phyloP scores from a whole-genome alignment of 35 echinoderm and acorn worm species.

The Diadema setosum region DNA sequence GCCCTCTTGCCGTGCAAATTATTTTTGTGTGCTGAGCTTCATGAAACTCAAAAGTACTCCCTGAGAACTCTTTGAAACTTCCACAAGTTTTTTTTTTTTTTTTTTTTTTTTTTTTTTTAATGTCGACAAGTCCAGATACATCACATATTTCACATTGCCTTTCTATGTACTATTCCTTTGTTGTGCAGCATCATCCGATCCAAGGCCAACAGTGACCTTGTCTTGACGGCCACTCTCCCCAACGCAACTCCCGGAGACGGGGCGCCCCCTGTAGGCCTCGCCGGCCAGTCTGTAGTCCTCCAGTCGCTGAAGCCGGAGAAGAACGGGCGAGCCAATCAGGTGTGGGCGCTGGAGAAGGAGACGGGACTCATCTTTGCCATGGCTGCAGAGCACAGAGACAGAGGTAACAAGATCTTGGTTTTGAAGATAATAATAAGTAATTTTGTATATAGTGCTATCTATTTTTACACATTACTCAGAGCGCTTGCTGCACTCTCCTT shows the following conservation, averaged over 20 bases:
- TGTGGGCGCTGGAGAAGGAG: conserved; percentile 86
- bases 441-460: no score
- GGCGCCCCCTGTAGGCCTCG: conserved; percentile 9
- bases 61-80: no score
- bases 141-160: background rate
- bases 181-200: conserved; percentile 68
- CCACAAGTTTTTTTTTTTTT: no score
- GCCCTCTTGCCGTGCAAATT: no score
- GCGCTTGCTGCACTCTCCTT: no score
- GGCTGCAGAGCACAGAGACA: conserved; percentile 64
- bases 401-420: background rate
- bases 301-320: conserved; percentile 43
- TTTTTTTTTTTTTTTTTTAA: background rate
- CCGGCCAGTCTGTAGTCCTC: conserved; percentile 50
- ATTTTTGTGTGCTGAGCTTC: no score
- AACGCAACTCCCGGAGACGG: conserved; percentile 53
- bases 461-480: no score
- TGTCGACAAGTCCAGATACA: background rate
- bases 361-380: conserved; percentile 88
- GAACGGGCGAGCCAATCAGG: conserved; percentile 92
- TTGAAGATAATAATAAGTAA: no score
- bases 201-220: conserved; percentile 70
- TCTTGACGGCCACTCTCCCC: conserved; percentile 75
- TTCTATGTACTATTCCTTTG: background rate
- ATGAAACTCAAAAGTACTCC: no score